Percentiles rank a stretch among this genome's conserved stretches.
Conservation (phyloP, 2,888 invertebrate genomes). For the Anaspis maculata region DNA sequence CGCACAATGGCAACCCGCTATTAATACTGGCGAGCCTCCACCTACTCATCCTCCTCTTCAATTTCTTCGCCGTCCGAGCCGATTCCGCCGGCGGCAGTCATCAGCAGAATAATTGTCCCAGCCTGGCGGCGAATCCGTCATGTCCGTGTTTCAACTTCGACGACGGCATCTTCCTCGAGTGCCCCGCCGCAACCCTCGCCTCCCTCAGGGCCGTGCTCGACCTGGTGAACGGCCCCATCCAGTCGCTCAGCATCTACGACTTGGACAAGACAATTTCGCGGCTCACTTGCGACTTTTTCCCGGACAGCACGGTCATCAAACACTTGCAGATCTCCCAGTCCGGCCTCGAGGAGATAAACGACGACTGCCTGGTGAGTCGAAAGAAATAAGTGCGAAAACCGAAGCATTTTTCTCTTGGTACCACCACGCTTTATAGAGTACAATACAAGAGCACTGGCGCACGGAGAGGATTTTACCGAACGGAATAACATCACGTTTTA, state of each 20-base stretch:
- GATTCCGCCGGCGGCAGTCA: no score
- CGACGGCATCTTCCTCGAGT: conserved; percentile 84
- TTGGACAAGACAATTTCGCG: conserved; percentile 73
- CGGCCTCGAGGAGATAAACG: conserved; percentile 57
- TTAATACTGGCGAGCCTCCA: no score
- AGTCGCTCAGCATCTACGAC: conserved; percentile 83
- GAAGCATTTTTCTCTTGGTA: no score
- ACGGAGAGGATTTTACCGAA: no score
- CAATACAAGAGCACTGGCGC: no score
- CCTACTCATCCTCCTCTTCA: no score
- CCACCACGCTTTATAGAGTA: no score
- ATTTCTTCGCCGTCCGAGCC: no score
- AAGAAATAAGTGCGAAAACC: no score
- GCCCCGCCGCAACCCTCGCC: conserved; percentile 71
- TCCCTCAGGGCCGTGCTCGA: conserved; percentile 67
- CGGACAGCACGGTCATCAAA: conserved; percentile 52
- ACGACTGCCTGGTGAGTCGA: conserved; percentile 63
- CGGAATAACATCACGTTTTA: no score
- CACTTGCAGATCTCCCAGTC: conserved; percentile 53
- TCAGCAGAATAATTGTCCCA: conserved; percentile 64
- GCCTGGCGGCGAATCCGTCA: conserved; percentile 65
- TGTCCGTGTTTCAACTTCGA: conserved; percentile 91
- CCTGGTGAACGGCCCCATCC: conserved; percentile 60
- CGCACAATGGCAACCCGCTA: no score
- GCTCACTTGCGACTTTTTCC: conserved; percentile 68